Percentiles rank a stretch among this genome's conserved stretches.
Conservation (phyloP, 2,888 invertebrate species). For the Corbicula japonica region DNA sequence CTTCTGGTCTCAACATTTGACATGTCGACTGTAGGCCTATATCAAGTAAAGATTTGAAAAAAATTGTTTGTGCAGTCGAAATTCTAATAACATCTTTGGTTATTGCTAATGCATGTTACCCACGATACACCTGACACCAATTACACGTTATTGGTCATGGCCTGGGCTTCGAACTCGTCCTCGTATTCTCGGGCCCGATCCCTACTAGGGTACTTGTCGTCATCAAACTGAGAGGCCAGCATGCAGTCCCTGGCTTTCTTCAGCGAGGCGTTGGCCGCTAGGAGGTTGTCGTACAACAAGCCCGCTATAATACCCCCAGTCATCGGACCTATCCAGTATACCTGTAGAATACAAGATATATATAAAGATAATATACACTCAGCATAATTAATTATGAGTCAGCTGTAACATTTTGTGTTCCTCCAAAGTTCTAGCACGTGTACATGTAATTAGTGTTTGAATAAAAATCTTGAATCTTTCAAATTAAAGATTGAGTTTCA, state of each 20-base stretch:
- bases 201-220: constrained; percentile 64
- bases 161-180: constrained; percentile 28
- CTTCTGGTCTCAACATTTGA: background rate
- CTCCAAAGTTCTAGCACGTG: background rate
- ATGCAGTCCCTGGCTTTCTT: constrained; percentile 74
- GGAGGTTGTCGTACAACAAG: constrained; percentile 81
- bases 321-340: constrained; percentile 84
- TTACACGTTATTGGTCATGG: constrained; percentile 29
- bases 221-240: constrained; percentile 73
- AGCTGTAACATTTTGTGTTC: background rate
- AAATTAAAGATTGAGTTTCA: too few relatives aligned
- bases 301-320: constrained; percentile 80
- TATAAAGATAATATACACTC: too few relatives aligned
- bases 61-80: background rate
- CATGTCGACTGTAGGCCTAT: background rate
- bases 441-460: background rate
- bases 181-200: constrained; percentile 9
- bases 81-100: too few relatives aligned
- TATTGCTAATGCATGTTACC: too few relatives aligned
- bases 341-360: too few relatives aligned
- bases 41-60: background rate
- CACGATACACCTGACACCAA: too few relatives aligned
- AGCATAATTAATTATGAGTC: background rate
- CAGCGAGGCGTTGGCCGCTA: constrained; percentile 79
- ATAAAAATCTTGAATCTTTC: too few relatives aligned